Base-by-base conservation (phyloP, 2,888 invertebrate genomes). In the Stenurella melanura region DNA sequence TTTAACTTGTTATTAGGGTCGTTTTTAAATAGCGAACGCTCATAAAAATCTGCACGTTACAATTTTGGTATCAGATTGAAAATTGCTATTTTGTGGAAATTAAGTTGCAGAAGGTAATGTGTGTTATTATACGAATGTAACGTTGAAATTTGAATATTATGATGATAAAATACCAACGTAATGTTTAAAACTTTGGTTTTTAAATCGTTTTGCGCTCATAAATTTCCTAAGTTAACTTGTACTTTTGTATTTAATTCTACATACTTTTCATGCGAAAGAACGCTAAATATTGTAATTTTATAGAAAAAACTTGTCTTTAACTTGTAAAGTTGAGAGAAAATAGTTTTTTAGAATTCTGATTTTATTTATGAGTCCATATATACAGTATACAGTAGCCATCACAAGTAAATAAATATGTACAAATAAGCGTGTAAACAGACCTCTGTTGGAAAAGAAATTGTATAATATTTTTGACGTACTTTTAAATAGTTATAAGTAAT, bases 61-160 rank as follows among this genome's bases (percentile, higher is more conserved):
- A 87, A 88, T 87, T 88, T 88, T 83, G 86, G 86, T 89, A 89
- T 90, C 89, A 88, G 89, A 90, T 89, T 89, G 89, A 89, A 89
- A 89, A 88, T 89, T 89, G 87, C 88, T 88, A 89, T 89, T 89
- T 88, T 88, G 87, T 85, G 86, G 87, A 88, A 89, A 88, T 88
- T 89, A 88, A 88, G 88, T 88, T 88, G 87, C 88, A 86, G 85
- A 82, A 83, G 78, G 79, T 87, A 88, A 88, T 88, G 83, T 87
- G 83, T 86, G 88, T 89, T 88, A 89, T 89, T 89, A 88, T 82
- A 80, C 64, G 72, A 77, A 71, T 84, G 82, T 83, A 85, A 82
- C 78, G 80, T 80, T 80, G 82, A 84, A 85, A 86, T 88, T 88
- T 88, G 87, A 87, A 88, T 88, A 87, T 82, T 80, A 80, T 77